These are phyloP conservation scores for Tragelaphus buxtoni DNA, from an alignment of 2,113 vertebrate species.

Conservation along the genomic window DNA sequence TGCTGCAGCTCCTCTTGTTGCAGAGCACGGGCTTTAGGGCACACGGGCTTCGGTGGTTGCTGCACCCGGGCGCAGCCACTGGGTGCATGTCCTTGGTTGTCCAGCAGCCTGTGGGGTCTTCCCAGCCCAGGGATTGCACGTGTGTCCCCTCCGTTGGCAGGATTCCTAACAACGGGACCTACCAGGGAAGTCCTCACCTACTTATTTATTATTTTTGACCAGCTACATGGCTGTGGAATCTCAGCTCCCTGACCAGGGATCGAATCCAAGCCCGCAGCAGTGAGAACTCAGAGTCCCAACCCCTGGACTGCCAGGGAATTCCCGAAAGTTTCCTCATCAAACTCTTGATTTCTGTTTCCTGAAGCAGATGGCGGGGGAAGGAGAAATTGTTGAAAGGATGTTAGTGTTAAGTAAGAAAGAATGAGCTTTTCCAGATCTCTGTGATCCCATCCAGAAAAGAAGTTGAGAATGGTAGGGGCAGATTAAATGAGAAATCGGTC, in stretches of 20 bases:
- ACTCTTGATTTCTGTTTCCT: neutral
- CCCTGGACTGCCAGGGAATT: neutral
- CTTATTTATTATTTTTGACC: neutral
- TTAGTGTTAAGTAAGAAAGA: neutral
- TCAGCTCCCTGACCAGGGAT: neutral
- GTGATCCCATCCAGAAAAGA: neutral
- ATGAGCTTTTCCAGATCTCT: neutral
- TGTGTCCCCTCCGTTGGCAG: neutral
- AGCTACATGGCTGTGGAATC: neutral
- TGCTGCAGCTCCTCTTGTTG: neutral
- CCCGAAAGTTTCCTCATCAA: neutral
- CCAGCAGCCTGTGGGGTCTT: neutral
- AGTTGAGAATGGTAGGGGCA: neutral
- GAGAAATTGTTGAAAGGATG: neutral
- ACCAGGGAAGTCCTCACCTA: neutral
- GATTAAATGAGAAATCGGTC: neutral
- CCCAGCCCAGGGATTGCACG: fast-evolving
- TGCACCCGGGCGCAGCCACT: neutral
- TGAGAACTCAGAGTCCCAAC: neutral
- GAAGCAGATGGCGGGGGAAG: neutral
- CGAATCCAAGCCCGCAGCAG: neutral
- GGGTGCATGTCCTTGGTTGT: fast-evolving
- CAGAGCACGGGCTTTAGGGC: neutral
- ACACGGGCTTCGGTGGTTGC: neutral
- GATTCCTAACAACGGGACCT: neutral